Conservation (phyloP, 2,888 invertebrate species). For the Rutpela maculata region DNA sequence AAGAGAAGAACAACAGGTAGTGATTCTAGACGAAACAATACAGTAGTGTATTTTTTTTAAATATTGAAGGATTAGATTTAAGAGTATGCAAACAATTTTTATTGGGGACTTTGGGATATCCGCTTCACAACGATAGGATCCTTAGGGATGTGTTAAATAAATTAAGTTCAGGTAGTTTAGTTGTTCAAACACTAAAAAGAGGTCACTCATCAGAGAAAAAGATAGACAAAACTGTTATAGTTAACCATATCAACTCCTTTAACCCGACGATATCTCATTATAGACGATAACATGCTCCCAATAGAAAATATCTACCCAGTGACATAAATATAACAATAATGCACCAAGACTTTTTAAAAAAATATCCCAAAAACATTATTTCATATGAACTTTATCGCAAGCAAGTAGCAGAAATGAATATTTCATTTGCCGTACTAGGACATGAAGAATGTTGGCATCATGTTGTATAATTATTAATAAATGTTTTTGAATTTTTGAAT, state of each 20-base stretch:
- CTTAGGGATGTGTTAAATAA: too few relatives aligned
- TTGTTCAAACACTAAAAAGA: too few relatives aligned
- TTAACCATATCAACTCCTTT: slow-evolving; percentile 16
- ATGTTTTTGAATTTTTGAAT: too few relatives aligned
- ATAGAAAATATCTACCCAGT: slow-evolving; percentile 36
- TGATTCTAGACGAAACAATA: too few relatives aligned
- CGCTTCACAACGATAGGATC: too few relatives aligned
- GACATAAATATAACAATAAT: slow-evolving; percentile 16
- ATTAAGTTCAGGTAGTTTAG: too few relatives aligned
- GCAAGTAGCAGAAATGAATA: slow-evolving; percentile 44
- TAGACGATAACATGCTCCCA: slow-evolving; percentile 21
- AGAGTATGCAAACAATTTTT: too few relatives aligned
- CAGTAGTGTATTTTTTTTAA: too few relatives aligned
- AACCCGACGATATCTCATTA: slow-evolving; percentile 45
- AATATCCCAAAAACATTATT: slow-evolving; percentile 36
- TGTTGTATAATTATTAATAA: too few relatives aligned
- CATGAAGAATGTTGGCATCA: slow-evolving; percentile 49
- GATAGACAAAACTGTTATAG: neutral
- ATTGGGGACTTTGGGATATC: too few relatives aligned
- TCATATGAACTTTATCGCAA: slow-evolving; percentile 37
- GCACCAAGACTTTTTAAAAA: slow-evolving; percentile 45
- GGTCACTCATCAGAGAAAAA: neutral
- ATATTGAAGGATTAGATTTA: too few relatives aligned
- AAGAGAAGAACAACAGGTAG: too few relatives aligned
- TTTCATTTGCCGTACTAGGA: slow-evolving; percentile 52